These are phyloP conservation scores for Alcis repandata DNA, from an alignment of 2,888 invertebrate species.

Conservation along the genomic window DNA sequence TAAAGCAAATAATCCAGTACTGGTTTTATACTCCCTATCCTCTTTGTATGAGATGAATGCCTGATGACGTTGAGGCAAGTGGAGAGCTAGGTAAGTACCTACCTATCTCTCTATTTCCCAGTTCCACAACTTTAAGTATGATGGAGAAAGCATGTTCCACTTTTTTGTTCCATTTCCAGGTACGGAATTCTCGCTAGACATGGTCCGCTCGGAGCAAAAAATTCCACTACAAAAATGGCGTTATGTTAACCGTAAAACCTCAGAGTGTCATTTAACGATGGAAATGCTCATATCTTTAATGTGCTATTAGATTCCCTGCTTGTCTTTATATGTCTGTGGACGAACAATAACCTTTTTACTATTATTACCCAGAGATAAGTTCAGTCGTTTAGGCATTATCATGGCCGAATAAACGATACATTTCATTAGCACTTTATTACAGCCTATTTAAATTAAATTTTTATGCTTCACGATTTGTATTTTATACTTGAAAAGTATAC, in stretches of 20 bases:
- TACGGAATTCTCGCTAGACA: not conserved
- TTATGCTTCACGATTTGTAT: slow-evolving; percentile 25
- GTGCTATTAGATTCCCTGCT: slow-evolving; percentile 67
- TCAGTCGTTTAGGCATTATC: slow-evolving; percentile 53
- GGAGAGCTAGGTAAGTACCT: too few relatives aligned
- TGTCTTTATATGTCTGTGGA: slow-evolving; percentile 63
- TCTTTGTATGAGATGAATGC: not conserved
- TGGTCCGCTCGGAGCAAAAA: slow-evolving; percentile 4
- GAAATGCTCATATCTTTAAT: slow-evolving; percentile 73
- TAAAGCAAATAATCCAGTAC: too few relatives aligned
- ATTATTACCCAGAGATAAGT: slow-evolving; percentile 67
- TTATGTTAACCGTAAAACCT: slow-evolving; percentile 67
- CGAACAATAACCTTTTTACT: slow-evolving; percentile 65
- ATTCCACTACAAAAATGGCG: slow-evolving; percentile 37
- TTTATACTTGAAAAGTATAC: slow-evolving; percentile 21
- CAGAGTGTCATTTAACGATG: slow-evolving; percentile 64
- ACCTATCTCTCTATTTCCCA: not conserved
- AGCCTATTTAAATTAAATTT: slow-evolving; percentile 34
- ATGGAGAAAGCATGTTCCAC: slow-evolving; percentile 23
- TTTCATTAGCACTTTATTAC: slow-evolving; percentile 46
- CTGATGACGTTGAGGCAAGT: too few relatives aligned
- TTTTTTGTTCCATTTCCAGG: slow-evolving; percentile 16
- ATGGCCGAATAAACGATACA: slow-evolving; percentile 54
- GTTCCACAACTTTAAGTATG: not conserved
- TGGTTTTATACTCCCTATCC: too few relatives aligned